A percentile compares a stretch with the other conserved stretches of the same genome.
These are phyloP conservation scores for Fulmarus glacialis DNA, from an alignment of 2,113 vertebrate species.

Conservation along the genomic window DNA sequence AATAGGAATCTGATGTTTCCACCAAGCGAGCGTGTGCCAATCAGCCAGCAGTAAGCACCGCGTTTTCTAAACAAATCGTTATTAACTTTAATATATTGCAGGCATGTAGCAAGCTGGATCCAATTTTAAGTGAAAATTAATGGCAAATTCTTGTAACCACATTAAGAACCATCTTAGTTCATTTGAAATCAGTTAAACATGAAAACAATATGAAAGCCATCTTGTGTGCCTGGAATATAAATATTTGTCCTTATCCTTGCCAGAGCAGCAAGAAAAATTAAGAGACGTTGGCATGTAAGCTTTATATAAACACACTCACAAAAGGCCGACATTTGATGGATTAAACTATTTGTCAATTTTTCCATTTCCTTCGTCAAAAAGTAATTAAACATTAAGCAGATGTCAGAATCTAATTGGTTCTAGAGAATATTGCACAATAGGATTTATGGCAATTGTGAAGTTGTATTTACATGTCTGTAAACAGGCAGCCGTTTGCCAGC, in stretches of 20 bases:
- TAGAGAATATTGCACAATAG: constrained; percentile 15
- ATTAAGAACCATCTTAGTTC: constrained; percentile 71
- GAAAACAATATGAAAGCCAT: constrained; percentile 71
- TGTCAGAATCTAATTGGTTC: constrained; percentile 55
- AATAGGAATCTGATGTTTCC: not conserved
- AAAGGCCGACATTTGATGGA: constrained; percentile 67
- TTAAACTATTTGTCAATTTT: constrained; percentile 78
- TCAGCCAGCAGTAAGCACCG: not conserved
- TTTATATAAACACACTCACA: constrained; percentile 79
- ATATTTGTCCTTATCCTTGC: constrained; percentile 79
- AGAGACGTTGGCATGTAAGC: constrained; percentile 75
- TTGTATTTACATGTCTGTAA: not conserved
- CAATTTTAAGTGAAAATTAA: constrained; percentile 77
- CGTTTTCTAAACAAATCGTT: constrained; percentile 36
- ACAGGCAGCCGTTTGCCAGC: not conserved
- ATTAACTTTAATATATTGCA: constrained; percentile 23
- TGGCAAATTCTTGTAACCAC: constrained; percentile 73
- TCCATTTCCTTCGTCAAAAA: constrained; percentile 76
- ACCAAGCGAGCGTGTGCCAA: not conserved
- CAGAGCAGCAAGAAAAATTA: constrained; percentile 74
- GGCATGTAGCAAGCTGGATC: constrained; percentile 59
- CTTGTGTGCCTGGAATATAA: constrained; percentile 77
- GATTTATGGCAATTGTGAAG: not conserved
- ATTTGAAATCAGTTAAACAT: constrained; percentile 66
- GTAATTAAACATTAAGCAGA: constrained; percentile 71